Base-by-base conservation (phyloP, 2,113 vertebrate genomes). In the Cryptotis parvus region DNA sequence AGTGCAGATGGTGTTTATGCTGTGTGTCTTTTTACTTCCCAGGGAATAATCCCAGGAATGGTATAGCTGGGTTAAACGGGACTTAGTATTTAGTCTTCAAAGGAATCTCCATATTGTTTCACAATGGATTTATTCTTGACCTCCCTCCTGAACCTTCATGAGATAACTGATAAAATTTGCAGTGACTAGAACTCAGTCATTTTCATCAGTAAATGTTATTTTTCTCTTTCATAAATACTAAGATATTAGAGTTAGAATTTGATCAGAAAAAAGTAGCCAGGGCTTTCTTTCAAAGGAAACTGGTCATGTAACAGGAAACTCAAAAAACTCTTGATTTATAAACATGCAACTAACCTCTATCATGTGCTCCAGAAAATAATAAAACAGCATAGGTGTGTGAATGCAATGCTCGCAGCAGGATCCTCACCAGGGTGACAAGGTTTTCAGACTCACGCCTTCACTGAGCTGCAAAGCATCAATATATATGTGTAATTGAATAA, bases 241-340 rank as follows among this genome's bases (percentile, higher is more conserved):
- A 45, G 72, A 39, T n/a, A 75, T 49, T 10, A 84, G 81, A 96
- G 84, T 86, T 74, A 92, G 86, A 18, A 87, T 79, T 63, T 91
- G 88, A 96, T 96, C 35, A 96, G 94, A 96, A 81, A 79, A 95
- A 96, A 7, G 84, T 91, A 80, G 90, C n/a, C 82, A 94, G 63
- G 84, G 85, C 91, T 95, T 70, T n/a, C 84, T 94, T 96, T 91
- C 84, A 90, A 41, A 41, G 75, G 93, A 89, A 89, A 72, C 90
- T 52, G 69, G 93, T 87, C 52, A 88, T 61, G 84, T 72, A 93
- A 83, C 43, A 89, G 80, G 76, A 52, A 83, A 96, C 95, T 90
- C n/a, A 66, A 89, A 78, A 80, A 95, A 77, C 52, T 85, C 72
- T 91, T 90, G 80, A 97, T 76, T 93, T 92, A 63, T 35, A 78